These are phyloP conservation scores for Dicrurus megarhynchus DNA, from an alignment of 2,113 vertebrate genomes.

Conservation along the genomic window DNA sequence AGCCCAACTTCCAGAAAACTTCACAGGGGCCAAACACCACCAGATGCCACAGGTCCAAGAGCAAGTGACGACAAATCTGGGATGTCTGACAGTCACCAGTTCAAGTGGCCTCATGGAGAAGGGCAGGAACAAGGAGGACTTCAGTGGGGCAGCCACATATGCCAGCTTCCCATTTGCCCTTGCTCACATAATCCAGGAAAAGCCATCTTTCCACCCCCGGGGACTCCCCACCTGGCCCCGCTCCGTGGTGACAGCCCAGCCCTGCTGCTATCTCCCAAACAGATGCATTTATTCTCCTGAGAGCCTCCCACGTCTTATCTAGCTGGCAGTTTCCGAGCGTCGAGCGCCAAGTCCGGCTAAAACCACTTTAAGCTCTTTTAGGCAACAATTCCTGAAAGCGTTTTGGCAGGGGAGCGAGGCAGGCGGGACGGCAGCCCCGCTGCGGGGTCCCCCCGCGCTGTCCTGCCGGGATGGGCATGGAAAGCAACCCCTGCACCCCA, in stretches of 20 bases:
- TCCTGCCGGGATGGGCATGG: neutral
- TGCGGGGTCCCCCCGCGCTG: neutral
- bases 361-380: neutral
- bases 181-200: neutral
- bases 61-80: neutral
- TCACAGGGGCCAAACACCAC: neutral
- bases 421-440: neutral
- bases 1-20: neutral
- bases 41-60: neutral
- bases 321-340: neutral
- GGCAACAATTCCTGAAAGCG: neutral
- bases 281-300: slow-evolving; percentile 23
- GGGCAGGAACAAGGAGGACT: neutral
- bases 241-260: neutral
- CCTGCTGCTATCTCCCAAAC: slow-evolving; percentile 34
- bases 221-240: slow-evolving; percentile 19
- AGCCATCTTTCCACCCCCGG: neutral
- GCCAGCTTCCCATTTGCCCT: neutral
- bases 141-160: neutral
- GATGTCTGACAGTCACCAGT: fast-evolving
- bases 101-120: neutral
- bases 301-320: slow-evolving; percentile 40
- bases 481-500: neutral
- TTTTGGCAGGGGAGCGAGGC: neutral
- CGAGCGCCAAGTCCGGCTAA: neutral